Evolutionary conservation across 1,140 invertebrate genomes (phyloP), one percentile per base, ranked within the genome.

Genomic region (Drosophila sproati): DNA sequence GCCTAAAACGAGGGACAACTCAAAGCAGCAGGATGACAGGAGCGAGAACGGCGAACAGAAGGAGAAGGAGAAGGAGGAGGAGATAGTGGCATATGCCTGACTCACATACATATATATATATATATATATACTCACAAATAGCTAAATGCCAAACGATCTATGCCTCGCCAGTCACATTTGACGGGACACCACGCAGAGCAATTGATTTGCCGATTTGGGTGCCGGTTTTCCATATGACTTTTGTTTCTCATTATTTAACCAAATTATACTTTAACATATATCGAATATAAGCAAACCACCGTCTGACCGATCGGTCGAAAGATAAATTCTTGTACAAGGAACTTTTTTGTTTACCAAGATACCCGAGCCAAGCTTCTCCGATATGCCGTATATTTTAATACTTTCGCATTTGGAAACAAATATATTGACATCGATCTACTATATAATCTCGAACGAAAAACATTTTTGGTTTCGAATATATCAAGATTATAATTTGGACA

Each of bases 151-250:
- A n/a, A 35, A 5, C 43, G 6, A 67, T 73, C 62, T 7, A 59
- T 55, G 63, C 60, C 55, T 5, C 3, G 0, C 7, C 20, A 20
- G 28, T 29, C 32, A 50, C 54, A 39, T 39, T 31, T 29, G 52
- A 48, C 39, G 4, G 57, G 56, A 73, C 51, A 10, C 10, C 73
- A 70, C 63, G 82, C 78, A 29, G 81, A 0, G 77, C 77, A 70
- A 77, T 80, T 80, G 77, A 85, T 83, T 83, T 80, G 54, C 68
- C 67, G 8, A 60, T 81, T 71, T 31, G 12, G 45, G 34, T 60
- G 8, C 6, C 57, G 31, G 47, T 34, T 60, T 10, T 31, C 20
- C 20, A 20, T 20, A 41, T n/a, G 8, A 41, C 1, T 10, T 10
- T 3, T 10, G 10, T 10, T 3, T n/a, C 2, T 8, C 8, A 41